Evolutionary conservation across 35 echinoderm and acorn worm genomes (phyloP), one percentile per base, ranked within the genome.

Genomic region (Antedon bifida): DNA sequence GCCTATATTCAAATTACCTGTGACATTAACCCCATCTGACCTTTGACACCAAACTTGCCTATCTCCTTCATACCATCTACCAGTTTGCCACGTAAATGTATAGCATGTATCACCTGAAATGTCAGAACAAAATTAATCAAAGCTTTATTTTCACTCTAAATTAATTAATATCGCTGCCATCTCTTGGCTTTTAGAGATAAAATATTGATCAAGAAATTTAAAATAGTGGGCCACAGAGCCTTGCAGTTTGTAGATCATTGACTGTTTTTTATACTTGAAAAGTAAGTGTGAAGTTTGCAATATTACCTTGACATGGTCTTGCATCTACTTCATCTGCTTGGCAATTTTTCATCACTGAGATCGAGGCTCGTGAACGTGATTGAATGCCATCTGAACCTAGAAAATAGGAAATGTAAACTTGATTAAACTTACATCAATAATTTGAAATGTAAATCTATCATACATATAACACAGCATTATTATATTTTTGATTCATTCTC

Each of bases 41-140:
- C 90, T 92, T 85, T 92, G 90, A 89, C 93, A 96, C 93, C 90
- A 96, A 0, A 96, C 90, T 39, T 96, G 80, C 31, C 93, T 74
- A 13, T 77, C 29, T 10, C 88, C 93, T 35, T 77, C 75, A 34
- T 82, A 74, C 93, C 93, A 96, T 7, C 34, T 45, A 74, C 88
- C 84, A 0, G 81, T 89, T 12, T 82, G 38, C 93, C 93, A 96
- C 12, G 38, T 34, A 76, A 89, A 96, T 16, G 87, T 79, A 84
- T 84, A 88, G 51, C 93, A 96, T 32, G 29, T 76, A 5, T 88
- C 86, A 30, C 91, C 91, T 92, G 76, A 30, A 32, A 78, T 9
- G 5, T 33, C 1, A 78, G 2, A 36, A 78, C 7, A 12, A 34
- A 78, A 1, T 12, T 23, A 34, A 78, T 32, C 26, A 78, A 1